These are phyloP conservation scores for Diplodus sargus DNA, from an alignment of 2,797 vertebrate species.

Conservation along the genomic window DNA sequence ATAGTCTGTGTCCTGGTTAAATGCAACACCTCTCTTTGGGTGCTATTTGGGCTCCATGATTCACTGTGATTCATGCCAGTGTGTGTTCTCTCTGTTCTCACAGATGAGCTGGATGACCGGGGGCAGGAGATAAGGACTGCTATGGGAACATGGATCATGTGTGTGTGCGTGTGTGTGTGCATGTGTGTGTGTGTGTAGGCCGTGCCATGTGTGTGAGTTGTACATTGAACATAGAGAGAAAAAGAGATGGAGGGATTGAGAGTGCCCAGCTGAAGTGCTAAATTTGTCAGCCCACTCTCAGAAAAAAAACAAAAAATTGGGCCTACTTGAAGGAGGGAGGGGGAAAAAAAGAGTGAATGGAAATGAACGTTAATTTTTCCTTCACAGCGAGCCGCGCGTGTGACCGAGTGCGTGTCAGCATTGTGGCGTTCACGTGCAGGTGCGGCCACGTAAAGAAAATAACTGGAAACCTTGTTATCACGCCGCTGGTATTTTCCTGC, in stretches of 20 bases:
- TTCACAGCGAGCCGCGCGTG: slow-evolving; percentile 15
- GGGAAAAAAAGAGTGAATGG: slow-evolving; percentile 31
- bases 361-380: slow-evolving; percentile 42
- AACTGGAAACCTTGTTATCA: slow-evolving; percentile 52
- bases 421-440: slow-evolving; percentile 17
- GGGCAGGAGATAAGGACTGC: slow-evolving; percentile 64
- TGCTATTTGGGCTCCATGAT: slow-evolving; percentile 81
- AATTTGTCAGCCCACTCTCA: slow-evolving; percentile 66
- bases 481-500: slow-evolving; percentile 43
- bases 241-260: slow-evolving; percentile 54
- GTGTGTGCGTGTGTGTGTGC: slow-evolving; percentile 33
- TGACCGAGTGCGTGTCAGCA: slow-evolving; percentile 7
- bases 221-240: slow-evolving; percentile 59
- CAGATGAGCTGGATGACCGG: slow-evolving; percentile 77
- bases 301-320: slow-evolving; percentile 41
- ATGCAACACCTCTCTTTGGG: slow-evolving; percentile 81
- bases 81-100: slow-evolving; percentile 77
- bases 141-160: slow-evolving; percentile 68
- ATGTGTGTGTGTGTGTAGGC: slow-evolving; percentile 56
- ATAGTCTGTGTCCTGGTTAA: slow-evolving; percentile 82
- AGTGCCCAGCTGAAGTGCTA: slow-evolving; percentile 62
- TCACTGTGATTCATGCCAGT: slow-evolving; percentile 81
- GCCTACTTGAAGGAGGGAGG: slow-evolving; percentile 41
- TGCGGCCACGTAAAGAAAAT: slow-evolving; percentile 49
- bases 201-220: slow-evolving; percentile 58